These are phyloP conservation scores for Rhegmatorhina hoffmannsi DNA, from an alignment of 2,113 vertebrate species.

Conservation along the genomic window DNA sequence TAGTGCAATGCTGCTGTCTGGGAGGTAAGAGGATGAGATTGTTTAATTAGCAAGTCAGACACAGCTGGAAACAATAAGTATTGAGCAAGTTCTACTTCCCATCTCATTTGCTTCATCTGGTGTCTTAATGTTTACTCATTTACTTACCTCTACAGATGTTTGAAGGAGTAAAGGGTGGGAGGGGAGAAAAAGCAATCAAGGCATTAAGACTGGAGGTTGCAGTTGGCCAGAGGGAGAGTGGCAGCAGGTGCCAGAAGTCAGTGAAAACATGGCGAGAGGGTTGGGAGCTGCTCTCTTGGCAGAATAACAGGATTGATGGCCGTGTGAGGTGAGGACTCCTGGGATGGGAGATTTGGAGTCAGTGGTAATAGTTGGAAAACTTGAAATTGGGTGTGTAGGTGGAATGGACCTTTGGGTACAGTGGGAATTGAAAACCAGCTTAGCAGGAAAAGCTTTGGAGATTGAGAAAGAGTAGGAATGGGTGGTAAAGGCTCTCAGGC, in stretches of 20 bases:
- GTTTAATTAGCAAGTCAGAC: background rate
- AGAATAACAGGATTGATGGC: too few relatives aligned
- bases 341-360: background rate
- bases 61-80: background rate
- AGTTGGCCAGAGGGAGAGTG: background rate
- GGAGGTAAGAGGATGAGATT: background rate
- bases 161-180: background rate
- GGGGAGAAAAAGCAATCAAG: background rate
- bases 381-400: background rate
- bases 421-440: background rate
- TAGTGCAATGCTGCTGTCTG: background rate
- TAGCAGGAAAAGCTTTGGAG: background rate
- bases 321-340: background rate
- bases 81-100: background rate
- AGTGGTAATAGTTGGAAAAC: background rate
- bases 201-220: background rate
- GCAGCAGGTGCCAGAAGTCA: background rate
- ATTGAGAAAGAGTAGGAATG: background rate
- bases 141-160: background rate
- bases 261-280: too few relatives aligned
- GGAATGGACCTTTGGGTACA: background rate
- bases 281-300: background rate
- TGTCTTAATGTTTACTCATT: background rate
- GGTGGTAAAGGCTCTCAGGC: background rate
- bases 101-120: background rate